Conservation (phyloP, 2,797 vertebrate species). For the Odontamblyopus lacepedii region DNA sequence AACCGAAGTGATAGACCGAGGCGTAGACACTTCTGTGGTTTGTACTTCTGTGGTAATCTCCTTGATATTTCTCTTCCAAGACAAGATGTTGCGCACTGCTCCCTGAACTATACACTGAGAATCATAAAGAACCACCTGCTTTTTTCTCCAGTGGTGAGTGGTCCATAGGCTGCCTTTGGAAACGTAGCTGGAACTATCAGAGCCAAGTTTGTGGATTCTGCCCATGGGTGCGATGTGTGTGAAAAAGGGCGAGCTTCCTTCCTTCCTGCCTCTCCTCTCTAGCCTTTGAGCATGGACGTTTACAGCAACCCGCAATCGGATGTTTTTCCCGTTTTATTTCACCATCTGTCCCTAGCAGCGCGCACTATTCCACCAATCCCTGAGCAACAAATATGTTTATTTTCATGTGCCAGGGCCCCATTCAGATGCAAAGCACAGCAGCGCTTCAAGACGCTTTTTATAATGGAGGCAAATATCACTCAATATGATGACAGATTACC, state of each 20-base stretch:
- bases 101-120: constrained; percentile 16
- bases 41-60: constrained; percentile 9
- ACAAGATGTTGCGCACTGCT: constrained; percentile 14
- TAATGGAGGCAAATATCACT: constrained; percentile 17
- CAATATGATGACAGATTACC: constrained; percentile 12
- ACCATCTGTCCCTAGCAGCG: constrained; percentile 28
- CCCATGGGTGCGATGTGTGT: constrained; percentile 26
- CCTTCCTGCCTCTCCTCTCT: constrained; percentile 22
- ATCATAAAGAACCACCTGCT: constrained; percentile 17
- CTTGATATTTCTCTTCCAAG: constrained; percentile 10
- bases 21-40: constrained; percentile 5
- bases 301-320: constrained; percentile 35
- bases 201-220: constrained; percentile 33
- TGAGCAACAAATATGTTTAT: constrained; percentile 12
- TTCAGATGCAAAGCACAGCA: constrained; percentile 17
- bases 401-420: constrained; percentile 14
- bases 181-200: constrained; percentile 32
- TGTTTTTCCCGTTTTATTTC: constrained; percentile 20
- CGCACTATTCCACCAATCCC: constrained; percentile 23
- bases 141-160: constrained; percentile 11
- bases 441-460: constrained; percentile 20
- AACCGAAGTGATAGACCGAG: background rate
- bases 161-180: constrained; percentile 28
- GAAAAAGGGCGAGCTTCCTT: constrained; percentile 18
- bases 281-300: constrained; percentile 21